Conservation (phyloP, 2,113 vertebrate genomes). For the Machaerirhynchus nigripectus region DNA sequence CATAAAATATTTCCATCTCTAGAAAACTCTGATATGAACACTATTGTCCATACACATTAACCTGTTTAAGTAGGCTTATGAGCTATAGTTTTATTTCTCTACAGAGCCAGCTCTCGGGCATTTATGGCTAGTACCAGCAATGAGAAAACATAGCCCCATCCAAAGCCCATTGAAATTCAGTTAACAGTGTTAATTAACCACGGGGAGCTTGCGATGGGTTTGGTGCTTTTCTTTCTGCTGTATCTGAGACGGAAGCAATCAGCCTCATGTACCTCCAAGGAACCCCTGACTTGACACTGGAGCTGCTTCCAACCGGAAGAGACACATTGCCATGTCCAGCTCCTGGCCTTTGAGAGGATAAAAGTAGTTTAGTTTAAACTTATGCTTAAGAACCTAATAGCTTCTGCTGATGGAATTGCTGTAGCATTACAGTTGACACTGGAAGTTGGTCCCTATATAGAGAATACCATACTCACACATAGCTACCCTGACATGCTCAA, state of each 20-base stretch:
- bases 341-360: neutral
- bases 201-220: neutral
- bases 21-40: neutral
- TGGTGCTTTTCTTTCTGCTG: neutral
- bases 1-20: neutral
- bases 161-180: neutral
- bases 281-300: neutral
- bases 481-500: neutral
- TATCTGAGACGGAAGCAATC: neutral
- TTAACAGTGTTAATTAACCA: neutral
- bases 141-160: neutral
- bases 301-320: neutral
- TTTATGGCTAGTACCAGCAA: neutral
- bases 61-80: neutral
- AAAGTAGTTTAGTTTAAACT: neutral
- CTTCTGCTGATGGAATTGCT: neutral
- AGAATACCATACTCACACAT: neutral
- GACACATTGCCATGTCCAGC: neutral
- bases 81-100: neutral
- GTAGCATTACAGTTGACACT: neutral
- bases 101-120: neutral
- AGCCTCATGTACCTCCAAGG: neutral
- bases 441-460: neutral
- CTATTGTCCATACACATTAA: neutral
- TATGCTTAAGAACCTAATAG: neutral